Conservation (phyloP, 1,140 invertebrate genomes). For the Augochlora pura region DNA sequence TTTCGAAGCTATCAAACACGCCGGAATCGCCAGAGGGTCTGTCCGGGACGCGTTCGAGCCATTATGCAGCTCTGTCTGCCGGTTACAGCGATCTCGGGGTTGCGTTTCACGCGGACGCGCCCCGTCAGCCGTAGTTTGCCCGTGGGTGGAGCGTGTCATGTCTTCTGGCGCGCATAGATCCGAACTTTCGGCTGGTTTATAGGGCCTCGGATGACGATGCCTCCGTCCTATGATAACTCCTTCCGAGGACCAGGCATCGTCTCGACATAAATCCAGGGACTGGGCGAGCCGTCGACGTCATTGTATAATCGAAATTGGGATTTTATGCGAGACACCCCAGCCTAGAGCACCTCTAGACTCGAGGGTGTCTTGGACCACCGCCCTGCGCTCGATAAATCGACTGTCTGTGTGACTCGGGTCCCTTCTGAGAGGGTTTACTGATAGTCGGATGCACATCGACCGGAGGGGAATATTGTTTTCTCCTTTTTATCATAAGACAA, state of each 20-base stretch:
- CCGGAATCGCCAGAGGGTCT: conserved; percentile 5
- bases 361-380: background rate
- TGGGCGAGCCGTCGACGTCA: conserved; percentile 22
- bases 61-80: conserved; percentile 26
- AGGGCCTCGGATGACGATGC: conserved; percentile 36
- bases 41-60: background rate
- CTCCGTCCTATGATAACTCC: conserved; percentile 35
- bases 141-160: conserved; percentile 2
- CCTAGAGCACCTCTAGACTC: background rate
- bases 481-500: too few relatives aligned
- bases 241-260: background rate
- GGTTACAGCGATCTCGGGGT: background rate
- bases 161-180: background rate
- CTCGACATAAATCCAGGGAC: conserved; percentile 25
- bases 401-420: too few relatives aligned
- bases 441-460: too few relatives aligned
- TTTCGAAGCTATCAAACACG: background rate
- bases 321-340: conserved; percentile 38
- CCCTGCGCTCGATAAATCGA: conserved; percentile 17
- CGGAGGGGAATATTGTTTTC: too few relatives aligned
- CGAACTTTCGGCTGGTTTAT: conserved; percentile 7
- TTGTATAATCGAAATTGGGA: conserved; percentile 50
- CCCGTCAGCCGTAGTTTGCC: conserved; percentile 18
- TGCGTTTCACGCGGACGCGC: conserved; percentile 6
- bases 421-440: too few relatives aligned